phyloP scores from a whole-genome alignment of 2,888 invertebrate species.

The Margaritifera margaritifera region DNA sequence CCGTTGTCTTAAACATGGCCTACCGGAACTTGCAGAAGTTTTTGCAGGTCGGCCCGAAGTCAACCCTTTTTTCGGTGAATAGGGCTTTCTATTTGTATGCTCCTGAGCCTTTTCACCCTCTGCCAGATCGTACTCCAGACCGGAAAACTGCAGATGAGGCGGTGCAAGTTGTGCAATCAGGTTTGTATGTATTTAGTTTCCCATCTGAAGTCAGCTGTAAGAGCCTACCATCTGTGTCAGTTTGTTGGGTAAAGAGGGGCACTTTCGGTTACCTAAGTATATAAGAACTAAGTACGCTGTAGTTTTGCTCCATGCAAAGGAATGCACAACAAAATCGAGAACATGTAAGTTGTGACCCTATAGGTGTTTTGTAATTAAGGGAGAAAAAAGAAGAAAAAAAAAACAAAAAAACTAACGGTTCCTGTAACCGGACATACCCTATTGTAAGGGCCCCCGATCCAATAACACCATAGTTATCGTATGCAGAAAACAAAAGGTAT shows the following conservation, averaged over 20 bases:
- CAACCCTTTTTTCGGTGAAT: conserved; percentile 2
- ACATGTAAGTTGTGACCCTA: too few relatives aligned
- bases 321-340: too few relatives aligned
- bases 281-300: too few relatives aligned
- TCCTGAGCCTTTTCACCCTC: conserved; percentile 88
- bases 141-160: conserved; percentile 83
- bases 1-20: conserved; percentile 12
- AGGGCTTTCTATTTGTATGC: conserved; percentile 80
- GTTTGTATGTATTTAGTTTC: conserved; percentile 76
- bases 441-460: too few relatives aligned
- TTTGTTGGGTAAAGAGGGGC: neutral
- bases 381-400: too few relatives aligned
- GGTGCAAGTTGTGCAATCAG: conserved; percentile 86
- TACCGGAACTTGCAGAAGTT: conserved; percentile 6
- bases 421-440: too few relatives aligned
- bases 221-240: neutral
- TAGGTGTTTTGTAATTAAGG: too few relatives aligned
- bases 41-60: conserved; percentile 8
- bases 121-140: conserved; percentile 81
- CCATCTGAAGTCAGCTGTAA: neutral
- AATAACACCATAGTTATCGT: too few relatives aligned
- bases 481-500: too few relatives aligned
- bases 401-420: too few relatives aligned
- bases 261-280: too few relatives aligned
- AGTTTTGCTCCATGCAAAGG: too few relatives aligned